phyloP scores from a whole-genome alignment of 2,113 vertebrate genomes.

The Sinocyclocheilus anshuiensis region DNA sequence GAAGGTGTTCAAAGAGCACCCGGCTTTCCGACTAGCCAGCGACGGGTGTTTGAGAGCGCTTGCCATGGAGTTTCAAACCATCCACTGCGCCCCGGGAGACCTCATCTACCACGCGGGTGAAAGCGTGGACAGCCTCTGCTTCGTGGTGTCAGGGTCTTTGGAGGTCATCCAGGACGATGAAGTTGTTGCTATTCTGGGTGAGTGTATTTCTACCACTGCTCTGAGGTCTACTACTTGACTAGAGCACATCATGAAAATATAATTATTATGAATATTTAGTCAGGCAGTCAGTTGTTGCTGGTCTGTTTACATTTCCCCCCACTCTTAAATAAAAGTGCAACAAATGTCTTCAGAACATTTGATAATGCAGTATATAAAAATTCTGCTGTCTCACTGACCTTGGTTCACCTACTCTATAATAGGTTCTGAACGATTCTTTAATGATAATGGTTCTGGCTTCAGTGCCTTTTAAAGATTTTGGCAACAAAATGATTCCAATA shows the following conservation, averaged over 20 bases:
- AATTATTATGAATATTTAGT: not conserved
- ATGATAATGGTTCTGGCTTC: not conserved
- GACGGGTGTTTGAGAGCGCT: constrained; percentile 92
- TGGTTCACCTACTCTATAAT: not conserved
- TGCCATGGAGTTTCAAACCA: constrained; percentile 95
- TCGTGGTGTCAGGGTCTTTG: constrained; percentile 93
- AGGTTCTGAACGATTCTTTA: not conserved
- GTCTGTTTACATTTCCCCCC: not conserved
- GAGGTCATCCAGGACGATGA: constrained; percentile 98
- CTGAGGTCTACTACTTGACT: not conserved
- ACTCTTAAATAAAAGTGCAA: not conserved
- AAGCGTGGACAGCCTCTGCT: constrained; percentile 95
- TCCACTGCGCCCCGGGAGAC: constrained; percentile 91
- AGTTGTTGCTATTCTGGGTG: constrained; percentile 95
- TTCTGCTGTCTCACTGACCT: too few relatives aligned
- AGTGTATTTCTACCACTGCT: constrained; percentile 51
- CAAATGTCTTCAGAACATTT: not conserved
- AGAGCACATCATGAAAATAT: not conserved
- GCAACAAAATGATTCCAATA: not conserved
- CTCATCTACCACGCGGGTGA: constrained; percentile 94
- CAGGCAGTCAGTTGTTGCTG: too few relatives aligned
- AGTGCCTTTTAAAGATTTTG: not conserved
- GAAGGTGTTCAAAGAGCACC: constrained; percentile 97
- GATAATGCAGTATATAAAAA: not conserved
- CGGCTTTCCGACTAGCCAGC: constrained; percentile 89